phyloP scores from a whole-genome alignment of 2,888 invertebrate genomes.

The Acleris cristana region DNA sequence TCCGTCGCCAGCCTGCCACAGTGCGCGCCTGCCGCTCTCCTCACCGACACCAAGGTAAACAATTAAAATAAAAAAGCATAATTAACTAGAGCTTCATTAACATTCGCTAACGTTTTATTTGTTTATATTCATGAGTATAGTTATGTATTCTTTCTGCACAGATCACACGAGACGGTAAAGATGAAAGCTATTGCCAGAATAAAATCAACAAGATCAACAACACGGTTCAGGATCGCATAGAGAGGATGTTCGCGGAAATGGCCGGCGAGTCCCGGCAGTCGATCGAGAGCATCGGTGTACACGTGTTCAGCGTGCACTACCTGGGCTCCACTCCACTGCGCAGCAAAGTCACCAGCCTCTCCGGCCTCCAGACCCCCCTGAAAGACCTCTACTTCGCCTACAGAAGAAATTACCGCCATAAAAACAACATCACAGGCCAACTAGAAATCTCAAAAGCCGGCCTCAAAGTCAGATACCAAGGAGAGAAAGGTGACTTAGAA shows the following conservation, averaged over 20 bases:
- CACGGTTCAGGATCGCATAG: constrained; percentile 93
- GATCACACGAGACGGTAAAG: constrained; percentile 68
- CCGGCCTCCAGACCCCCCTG: constrained; percentile 92
- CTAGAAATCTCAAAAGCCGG: constrained; percentile 88
- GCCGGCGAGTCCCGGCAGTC: constrained; percentile 82
- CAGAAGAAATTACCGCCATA: constrained; percentile 79
- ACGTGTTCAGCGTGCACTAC: constrained; percentile 90
- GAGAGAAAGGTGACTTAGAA: constrained; percentile 85
- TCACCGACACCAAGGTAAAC: constrained; percentile 68
- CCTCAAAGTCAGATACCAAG: constrained; percentile 88
- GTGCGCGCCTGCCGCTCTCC: constrained; percentile 51
- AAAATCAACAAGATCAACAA: constrained; percentile 80
- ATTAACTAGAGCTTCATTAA: constrained; percentile 28
- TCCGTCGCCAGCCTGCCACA: constrained; percentile 81
- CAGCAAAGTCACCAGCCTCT: constrained; percentile 91
- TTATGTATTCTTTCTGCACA: constrained; percentile 46
- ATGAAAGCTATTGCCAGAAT: constrained; percentile 69
- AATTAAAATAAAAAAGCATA: constrained; percentile 21
- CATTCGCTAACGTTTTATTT: constrained; percentile 1
- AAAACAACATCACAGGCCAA: constrained; percentile 82
- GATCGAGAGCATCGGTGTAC: constrained; percentile 80
- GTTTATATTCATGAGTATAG: constrained; percentile 15
- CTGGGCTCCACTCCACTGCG: constrained; percentile 91
- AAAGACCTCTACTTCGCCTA: constrained; percentile 88
- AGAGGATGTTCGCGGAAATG: constrained; percentile 92